Percentiles rank a stretch among this genome's conserved stretches.
Conservation (phyloP, 2,797 vertebrate species). For the Ctenopoma kingsleyae region DNA sequence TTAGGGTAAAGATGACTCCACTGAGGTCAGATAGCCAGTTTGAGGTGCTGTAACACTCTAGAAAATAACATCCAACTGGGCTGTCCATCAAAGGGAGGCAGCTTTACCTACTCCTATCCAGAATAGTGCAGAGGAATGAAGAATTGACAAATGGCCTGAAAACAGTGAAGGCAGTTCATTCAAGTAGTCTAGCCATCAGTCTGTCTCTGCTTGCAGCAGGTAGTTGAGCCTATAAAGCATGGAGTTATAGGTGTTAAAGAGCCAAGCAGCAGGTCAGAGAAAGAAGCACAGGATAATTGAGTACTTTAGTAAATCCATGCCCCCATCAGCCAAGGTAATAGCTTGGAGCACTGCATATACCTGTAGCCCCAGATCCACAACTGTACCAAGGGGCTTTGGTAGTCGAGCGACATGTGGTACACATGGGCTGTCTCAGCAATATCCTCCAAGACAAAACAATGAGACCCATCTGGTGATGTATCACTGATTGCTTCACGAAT, state of each 20-base stretch:
- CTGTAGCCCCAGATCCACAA: constrained; percentile 40
- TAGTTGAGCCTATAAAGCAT: constrained; percentile 79
- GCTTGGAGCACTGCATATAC: constrained; percentile 58
- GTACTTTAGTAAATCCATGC: constrained; percentile 75
- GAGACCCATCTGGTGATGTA: constrained; percentile 75
- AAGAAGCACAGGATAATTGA: constrained; percentile 78
- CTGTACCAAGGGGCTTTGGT: constrained; percentile 36
- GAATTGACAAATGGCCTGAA: constrained; percentile 83
- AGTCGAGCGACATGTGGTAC: constrained; percentile 64
- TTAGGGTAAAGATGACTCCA: constrained; percentile 52
- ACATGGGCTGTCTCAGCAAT: constrained; percentile 60
- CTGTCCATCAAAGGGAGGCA: constrained; percentile 69
- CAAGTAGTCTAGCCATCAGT: constrained; percentile 77
- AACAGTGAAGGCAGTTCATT: constrained; percentile 81
- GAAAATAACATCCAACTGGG: constrained; percentile 67
- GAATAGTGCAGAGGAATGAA: constrained; percentile 75
- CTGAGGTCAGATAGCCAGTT: constrained; percentile 53
- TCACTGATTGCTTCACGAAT: constrained; percentile 74
- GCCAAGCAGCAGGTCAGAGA: constrained; percentile 71
- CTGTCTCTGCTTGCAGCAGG: constrained; percentile 76
- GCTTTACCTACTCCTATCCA: constrained; percentile 65
- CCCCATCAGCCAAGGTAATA: constrained; percentile 71
- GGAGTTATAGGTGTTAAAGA: constrained; percentile 78
- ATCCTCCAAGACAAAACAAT: constrained; percentile 67
- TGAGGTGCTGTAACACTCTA: constrained; percentile 42